Conservation (phyloP, 2,888 invertebrate genomes). For the Carpatolechia fugitivella region DNA sequence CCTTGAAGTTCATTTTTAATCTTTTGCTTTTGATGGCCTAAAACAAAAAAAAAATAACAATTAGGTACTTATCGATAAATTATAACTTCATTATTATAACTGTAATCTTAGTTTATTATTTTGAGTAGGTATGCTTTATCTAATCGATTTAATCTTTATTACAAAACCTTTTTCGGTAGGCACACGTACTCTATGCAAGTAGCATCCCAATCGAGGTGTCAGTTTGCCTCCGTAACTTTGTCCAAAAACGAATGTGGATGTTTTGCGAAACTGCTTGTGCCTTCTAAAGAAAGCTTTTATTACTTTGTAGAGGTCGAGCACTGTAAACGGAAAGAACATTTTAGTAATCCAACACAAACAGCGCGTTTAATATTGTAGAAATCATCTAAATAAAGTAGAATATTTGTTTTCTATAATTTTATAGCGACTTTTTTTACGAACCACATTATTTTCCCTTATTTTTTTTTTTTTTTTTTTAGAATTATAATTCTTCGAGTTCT, state of each 20-base stretch:
- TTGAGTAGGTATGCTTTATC: no score
- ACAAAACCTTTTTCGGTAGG: no score
- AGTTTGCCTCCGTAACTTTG: conserved; percentile 97
- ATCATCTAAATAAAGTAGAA: no score
- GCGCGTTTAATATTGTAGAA: background rate
- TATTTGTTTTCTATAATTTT: no score
- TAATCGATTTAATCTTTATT: no score
- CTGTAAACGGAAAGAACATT: conserved; percentile 50
- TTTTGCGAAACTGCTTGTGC: conserved; percentile 83
- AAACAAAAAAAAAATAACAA: conserved; percentile 24
- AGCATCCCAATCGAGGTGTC: conserved; percentile 74
- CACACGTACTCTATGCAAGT: conserved; percentile 61
- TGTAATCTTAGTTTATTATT: conserved; percentile 9
- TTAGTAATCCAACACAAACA: background rate
- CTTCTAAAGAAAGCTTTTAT: conserved; percentile 83
- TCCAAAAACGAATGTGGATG: conserved; percentile 89
- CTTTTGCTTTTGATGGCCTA: conserved; percentile 62
- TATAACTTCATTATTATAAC: background rate
- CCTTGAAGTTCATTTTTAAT: conserved; percentile 65
- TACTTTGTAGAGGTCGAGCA: conserved; percentile 85
- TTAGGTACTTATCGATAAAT: background rate
- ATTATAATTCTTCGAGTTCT: no score
- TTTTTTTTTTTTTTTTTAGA: no score
- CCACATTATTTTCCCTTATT: no score
- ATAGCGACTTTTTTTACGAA: no score